A percentile compares a stretch with the other conserved stretches of the same genome.
phyloP scores from a whole-genome alignment of 2,888 invertebrate genomes.

The Calameuta filiformis region DNA sequence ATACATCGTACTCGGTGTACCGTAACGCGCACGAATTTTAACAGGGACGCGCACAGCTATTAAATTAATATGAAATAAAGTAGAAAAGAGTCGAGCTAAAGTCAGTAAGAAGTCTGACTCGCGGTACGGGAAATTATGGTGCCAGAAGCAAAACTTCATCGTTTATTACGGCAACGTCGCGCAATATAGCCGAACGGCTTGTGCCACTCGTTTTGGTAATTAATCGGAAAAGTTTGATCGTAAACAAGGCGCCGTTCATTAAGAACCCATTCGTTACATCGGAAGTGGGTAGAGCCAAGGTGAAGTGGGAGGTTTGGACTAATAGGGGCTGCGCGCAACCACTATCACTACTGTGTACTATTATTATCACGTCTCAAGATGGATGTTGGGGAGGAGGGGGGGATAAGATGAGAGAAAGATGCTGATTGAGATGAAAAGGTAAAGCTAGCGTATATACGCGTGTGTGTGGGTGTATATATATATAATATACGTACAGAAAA shows the following conservation, averaged over 20 bases:
- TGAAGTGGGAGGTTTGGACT: conserved; percentile 9
- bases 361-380: too few species aligned
- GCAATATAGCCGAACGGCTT: conserved; percentile 10
- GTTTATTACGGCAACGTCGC: conserved; percentile 33
- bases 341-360: too few species aligned
- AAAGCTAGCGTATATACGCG: background rate
- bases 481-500: conserved; percentile 8
- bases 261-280: conserved; percentile 56
- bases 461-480: background rate
- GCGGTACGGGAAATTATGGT: too few species aligned
- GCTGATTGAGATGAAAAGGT: background rate
- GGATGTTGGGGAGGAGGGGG: too few species aligned
- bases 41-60: too few species aligned
- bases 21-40: background rate
- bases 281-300: conserved; percentile 42
- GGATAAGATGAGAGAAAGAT: too few species aligned
- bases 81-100: too few species aligned
- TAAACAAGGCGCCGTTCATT: conserved; percentile 59
- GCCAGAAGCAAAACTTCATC: conserved; percentile 33
- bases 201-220: conserved; percentile 42
- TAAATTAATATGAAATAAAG: too few species aligned
- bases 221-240: conserved; percentile 58
- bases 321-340: too few species aligned
- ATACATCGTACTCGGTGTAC: background rate
- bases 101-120: too few species aligned